These are phyloP conservation scores for Thera britannica DNA, from an alignment of 2,888 invertebrate genomes.

Conservation along the genomic window DNA sequence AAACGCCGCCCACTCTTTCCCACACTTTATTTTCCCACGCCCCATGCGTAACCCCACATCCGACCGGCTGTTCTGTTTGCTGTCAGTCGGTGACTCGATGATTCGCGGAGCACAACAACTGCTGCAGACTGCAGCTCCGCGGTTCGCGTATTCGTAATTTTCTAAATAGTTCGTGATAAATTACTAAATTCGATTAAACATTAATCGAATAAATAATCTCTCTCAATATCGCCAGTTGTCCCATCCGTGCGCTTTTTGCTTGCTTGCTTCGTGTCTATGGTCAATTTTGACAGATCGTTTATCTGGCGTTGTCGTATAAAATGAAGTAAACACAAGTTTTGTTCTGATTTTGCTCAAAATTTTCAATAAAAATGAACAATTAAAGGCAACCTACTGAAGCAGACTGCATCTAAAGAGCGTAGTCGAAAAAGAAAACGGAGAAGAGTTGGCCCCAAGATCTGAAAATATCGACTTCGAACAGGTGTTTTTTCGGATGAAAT, in stretches of 20 bases:
- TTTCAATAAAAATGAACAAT: slow-evolving; percentile 32
- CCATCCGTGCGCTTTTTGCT: slow-evolving; percentile 49
- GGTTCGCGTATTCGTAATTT: slow-evolving; percentile 1
- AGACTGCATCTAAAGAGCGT: slow-evolving; percentile 16
- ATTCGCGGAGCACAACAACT: not conserved
- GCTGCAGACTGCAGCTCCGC: slow-evolving; percentile 37
- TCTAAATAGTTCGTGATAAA: not conserved
- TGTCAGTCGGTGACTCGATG: slow-evolving; percentile 59
- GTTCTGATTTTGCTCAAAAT: slow-evolving; percentile 38
- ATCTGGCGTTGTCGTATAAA: slow-evolving; percentile 79
- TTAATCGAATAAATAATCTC: slow-evolving; percentile 44
- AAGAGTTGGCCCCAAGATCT: slow-evolving; percentile 82
- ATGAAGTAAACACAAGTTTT: slow-evolving; percentile 70
- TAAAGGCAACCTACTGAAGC: slow-evolving; percentile 25
- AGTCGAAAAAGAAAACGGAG: slow-evolving; percentile 48
- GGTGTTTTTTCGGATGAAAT: slow-evolving; percentile 92
- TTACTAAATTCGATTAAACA: slow-evolving; percentile 33
- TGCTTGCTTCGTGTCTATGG: slow-evolving; percentile 72
- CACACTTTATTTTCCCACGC: slow-evolving; percentile 93
- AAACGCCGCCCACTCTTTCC: slow-evolving; percentile 90
- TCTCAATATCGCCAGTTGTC: slow-evolving; percentile 60
- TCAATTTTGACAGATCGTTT: slow-evolving; percentile 76
- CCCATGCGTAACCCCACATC: slow-evolving; percentile 91
- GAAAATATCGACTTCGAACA: slow-evolving; percentile 90
- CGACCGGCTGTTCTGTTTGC: slow-evolving; percentile 76